Percentiles rank a stretch among this genome's conserved stretches.
phyloP scores from a whole-genome alignment of 2,888 invertebrate species.

The Eudemis profundana region DNA sequence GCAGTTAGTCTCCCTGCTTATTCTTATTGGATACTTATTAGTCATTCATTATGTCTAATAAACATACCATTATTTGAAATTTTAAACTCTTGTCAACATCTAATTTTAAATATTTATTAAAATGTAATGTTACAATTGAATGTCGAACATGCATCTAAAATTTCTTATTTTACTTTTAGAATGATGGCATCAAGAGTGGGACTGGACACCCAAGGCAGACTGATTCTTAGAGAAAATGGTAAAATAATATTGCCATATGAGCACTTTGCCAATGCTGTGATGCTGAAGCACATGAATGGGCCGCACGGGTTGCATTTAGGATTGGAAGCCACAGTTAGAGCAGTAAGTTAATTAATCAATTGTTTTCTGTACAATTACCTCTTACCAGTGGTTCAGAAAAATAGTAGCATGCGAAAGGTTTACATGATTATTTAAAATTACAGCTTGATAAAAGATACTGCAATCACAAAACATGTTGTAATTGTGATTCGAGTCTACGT shows the following conservation, averaged over 20 bases:
- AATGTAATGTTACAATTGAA: too few species aligned
- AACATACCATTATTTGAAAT: neutral
- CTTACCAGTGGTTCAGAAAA: too few species aligned
- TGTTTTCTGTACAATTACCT: neutral
- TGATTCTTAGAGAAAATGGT: slow-evolving; percentile 93
- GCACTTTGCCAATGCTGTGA: slow-evolving; percentile 95
- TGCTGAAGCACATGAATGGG: slow-evolving; percentile 96
- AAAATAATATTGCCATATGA: slow-evolving; percentile 95
- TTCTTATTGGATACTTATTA: slow-evolving; percentile 29
- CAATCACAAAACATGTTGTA: too few species aligned
- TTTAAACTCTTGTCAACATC: too few species aligned
- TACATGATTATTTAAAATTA: too few species aligned
- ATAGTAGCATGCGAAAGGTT: too few species aligned
- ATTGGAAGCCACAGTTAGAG: slow-evolving; percentile 93
- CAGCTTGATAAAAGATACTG: too few species aligned
- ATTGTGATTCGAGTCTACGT: too few species aligned
- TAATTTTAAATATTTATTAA: too few species aligned
- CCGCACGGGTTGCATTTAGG: slow-evolving; percentile 94
- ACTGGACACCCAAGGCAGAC: slow-evolving; percentile 92
- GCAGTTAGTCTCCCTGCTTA: slow-evolving; percentile 86
- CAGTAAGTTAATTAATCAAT: slow-evolving; percentile 82
- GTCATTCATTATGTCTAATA: neutral
- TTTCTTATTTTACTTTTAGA: slow-evolving; percentile 77
- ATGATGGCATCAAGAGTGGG: slow-evolving; percentile 95
- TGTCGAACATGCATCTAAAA: slow-evolving; percentile 29